Conservation (phyloP, 2,888 invertebrate species). For the Smittia aterrima region DNA sequence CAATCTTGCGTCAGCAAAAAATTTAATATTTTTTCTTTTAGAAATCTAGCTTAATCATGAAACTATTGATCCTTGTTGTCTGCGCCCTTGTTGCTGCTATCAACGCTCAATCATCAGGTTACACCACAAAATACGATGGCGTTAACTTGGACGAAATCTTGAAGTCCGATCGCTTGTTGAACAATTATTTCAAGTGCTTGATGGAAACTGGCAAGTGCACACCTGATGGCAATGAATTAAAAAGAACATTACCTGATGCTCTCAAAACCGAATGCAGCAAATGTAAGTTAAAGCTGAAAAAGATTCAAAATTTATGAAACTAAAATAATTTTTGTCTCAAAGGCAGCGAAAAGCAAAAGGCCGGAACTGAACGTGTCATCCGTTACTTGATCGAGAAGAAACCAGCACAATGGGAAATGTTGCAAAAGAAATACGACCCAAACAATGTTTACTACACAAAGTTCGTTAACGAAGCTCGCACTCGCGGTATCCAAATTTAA, state of each 20-base stretch:
- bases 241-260: conserved; percentile 71
- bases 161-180: conserved; percentile 62
- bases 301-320: too few species aligned
- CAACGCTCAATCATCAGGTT: conserved; percentile 50
- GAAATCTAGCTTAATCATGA: conserved; percentile 50
- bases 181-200: conserved; percentile 64
- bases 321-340: neutral
- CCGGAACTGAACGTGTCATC: conserved; percentile 64
- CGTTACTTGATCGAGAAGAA: conserved; percentile 66
- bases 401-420: conserved; percentile 61
- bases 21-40: too few species aligned
- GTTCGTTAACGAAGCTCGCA: conserved; percentile 61
- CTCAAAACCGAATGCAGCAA: conserved; percentile 64
- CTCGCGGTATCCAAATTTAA: conserved; percentile 53
- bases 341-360: conserved; percentile 58
- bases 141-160: conserved; percentile 66
- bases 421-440: conserved; percentile 69
- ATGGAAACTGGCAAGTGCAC: conserved; percentile 64
- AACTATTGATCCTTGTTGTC: conserved; percentile 53
- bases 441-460: conserved; percentile 63
- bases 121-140: conserved; percentile 68
- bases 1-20: too few species aligned
- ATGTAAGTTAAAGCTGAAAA: conserved; percentile 56
- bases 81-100: conserved; percentile 49
- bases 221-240: conserved; percentile 67